Conservation (phyloP, 2,797 vertebrate genomes). For the Scyliorhinus canicula region DNA sequence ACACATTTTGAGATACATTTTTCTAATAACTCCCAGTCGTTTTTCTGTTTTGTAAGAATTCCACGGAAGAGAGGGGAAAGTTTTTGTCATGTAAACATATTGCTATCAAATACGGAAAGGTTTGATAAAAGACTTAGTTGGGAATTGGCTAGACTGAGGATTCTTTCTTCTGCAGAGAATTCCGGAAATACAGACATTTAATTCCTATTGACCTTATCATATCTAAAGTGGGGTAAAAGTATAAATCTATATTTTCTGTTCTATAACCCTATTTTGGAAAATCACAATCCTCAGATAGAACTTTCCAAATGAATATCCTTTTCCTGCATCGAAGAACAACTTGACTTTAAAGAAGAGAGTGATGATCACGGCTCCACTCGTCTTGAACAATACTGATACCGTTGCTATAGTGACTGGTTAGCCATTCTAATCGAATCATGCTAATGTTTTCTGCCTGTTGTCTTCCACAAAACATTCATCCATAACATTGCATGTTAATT, state of each 20-base stretch:
- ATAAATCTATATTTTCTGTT: background rate
- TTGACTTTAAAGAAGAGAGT: background rate
- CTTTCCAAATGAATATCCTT: slow-evolving; percentile 4
- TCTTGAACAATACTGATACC: slow-evolving; percentile 3
- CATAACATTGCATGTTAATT: background rate
- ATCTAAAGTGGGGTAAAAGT: background rate
- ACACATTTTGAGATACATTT: background rate
- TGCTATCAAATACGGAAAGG: background rate
- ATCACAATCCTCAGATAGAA: too few species aligned
- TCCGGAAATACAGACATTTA: background rate
- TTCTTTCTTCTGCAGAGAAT: background rate
- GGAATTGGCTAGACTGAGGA: background rate
- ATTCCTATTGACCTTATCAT: background rate
- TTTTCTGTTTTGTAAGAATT: background rate
- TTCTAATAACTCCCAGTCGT: background rate
- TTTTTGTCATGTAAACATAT: background rate
- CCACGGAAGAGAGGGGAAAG: background rate
- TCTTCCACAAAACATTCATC: background rate
- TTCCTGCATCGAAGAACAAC: background rate
- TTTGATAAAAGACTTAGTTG: background rate
- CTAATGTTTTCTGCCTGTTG: background rate
- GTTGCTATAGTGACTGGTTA: slow-evolving; percentile 18
- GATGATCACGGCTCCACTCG: background rate
- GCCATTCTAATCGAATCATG: slow-evolving; percentile 16
- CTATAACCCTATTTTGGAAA: background rate